Base-by-base conservation (phyloP, 2,797 vertebrate species). In the Pipistrellus kuhlii region DNA sequence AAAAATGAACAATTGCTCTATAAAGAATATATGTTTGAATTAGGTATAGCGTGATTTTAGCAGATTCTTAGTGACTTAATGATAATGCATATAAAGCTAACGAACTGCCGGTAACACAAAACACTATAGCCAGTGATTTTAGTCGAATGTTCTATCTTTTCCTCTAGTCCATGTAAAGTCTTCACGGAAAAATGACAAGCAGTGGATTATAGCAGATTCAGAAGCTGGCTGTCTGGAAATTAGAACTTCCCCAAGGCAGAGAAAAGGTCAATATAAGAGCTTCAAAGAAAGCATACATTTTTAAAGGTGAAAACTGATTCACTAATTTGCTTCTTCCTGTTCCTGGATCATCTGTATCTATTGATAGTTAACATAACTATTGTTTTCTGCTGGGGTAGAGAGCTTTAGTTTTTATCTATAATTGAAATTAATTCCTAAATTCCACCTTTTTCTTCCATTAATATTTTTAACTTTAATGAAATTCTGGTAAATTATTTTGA, bases 351-450 rank as follows among this genome's bases (percentile, higher is more conserved):
- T 41, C 62, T 11, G 4, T 64, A 64, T 57, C 27, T 68, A n/a
- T n/a, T n/a, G n/a, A n/a, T n/a, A 76, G n/a, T 23, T 84, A 88
- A 68, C 23, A 83, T 9, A 83, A 85, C 57, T 23, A 59, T 27
- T 83, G 17, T 17, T 85, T 86, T 53, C 30, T 48, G 17, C 35
- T 62, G 44, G 55, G 41, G 32, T n/a, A 68, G 68, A 90, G 21
- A 78, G 80, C 62, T 85, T 90, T 13, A 30, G 7, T 85, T 86
- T 83, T 4, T 32, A 57, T 91, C 21, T 32, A 2, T 20, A 76
- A 32, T 66, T 94, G 27, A 72, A 20, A 35, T 84, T 76, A 48
- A 35, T 92, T 91, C 85, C 76, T 93, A 75, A 83, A 83, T 95
- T 85, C 41, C 2, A 44, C n/a, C 53, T 71, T 77, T 72, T 48